Conservation (phyloP, 2,113 vertebrate genomes). For the Notothenia coriiceps region DNA sequence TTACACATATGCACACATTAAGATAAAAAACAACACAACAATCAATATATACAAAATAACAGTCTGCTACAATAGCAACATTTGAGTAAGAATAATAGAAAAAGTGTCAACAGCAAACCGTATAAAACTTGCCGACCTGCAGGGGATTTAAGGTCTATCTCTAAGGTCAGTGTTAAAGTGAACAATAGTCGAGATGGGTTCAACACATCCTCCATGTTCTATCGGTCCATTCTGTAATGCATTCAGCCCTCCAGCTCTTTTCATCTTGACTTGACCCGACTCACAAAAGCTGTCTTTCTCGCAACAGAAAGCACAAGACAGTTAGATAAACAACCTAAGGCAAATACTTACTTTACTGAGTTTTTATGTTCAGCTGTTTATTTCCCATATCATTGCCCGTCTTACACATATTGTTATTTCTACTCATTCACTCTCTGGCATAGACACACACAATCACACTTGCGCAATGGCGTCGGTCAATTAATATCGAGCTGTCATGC, state of each 20-base stretch:
- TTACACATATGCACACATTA: too few species aligned
- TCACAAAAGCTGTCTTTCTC: not conserved
- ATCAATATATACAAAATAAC: too few species aligned
- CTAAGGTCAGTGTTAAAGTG: not conserved
- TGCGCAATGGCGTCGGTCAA: slow-evolving; percentile 4
- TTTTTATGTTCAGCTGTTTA: not conserved
- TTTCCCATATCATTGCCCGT: not conserved
- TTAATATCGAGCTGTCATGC: slow-evolving; percentile 49
- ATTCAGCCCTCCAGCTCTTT: slow-evolving; percentile 23
- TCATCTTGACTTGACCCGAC: slow-evolving; percentile 1
- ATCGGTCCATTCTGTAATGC: not conserved
- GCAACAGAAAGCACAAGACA: not conserved
- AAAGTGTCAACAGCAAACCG: too few species aligned
- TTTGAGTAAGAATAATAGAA: not conserved
- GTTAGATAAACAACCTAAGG: slow-evolving; percentile 16
- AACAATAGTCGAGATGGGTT: not conserved
- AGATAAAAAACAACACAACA: too few species aligned
- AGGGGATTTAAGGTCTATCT: not conserved
- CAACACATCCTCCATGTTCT: not conserved
- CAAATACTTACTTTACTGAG: not conserved
- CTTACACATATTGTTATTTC: not conserved
- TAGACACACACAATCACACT: not conserved
- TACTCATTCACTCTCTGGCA: slow-evolving; percentile 1
- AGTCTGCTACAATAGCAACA: not conserved
- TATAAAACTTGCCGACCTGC: not conserved